Base-by-base conservation (phyloP, 2,888 invertebrate genomes). In the Oligia latruncula region DNA sequence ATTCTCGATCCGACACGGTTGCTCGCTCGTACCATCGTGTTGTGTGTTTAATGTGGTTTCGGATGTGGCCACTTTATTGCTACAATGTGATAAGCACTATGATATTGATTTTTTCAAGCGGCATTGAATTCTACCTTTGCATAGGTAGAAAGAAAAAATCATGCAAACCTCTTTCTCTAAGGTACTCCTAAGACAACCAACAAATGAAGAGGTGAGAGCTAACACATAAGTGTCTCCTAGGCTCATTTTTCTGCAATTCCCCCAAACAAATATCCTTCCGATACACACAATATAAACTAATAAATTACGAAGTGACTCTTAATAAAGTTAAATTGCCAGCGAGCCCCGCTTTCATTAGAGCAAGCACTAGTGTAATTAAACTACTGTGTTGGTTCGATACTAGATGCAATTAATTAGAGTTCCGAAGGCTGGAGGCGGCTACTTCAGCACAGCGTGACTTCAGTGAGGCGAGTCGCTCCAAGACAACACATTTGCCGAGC, bases 1-100 rank as follows among this genome's bases (percentile, higher is more conserved):
- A 85, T 80, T 79, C 76, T 77, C 80, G 84, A 90, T 91, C 87
- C 89, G 90, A 78, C 83, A 89, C 89, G 88, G 85, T 87, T 85
- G 84, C 87, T 81, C 68, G 89, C 82, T 64, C 79, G 46, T 75
- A 80, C 78, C 76, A 79, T 80, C 85, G 74, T 81, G 85, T 80
- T 82, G 83, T 79, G 72, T 80, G 81, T 88, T 88, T 87, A 80
- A 82, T 83, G 86, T 72, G 78, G 87, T 84, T 86, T 88, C 85
- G 89, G 89, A 89, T 81, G 88, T 90, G 85, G 88, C 79, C 81
- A 82, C 77, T 90, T 90, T 90, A 88, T 84, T 77, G 80, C 82
- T 78, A 81, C 82, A 74, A 74, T 77, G 76, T 87, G 87, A 89
- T 89, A 90, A 88, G 87, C 82, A 80, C 17, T 79, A 64, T 71